phyloP scores from a whole-genome alignment of 2,888 invertebrate species.

The Drosophila dives region DNA sequence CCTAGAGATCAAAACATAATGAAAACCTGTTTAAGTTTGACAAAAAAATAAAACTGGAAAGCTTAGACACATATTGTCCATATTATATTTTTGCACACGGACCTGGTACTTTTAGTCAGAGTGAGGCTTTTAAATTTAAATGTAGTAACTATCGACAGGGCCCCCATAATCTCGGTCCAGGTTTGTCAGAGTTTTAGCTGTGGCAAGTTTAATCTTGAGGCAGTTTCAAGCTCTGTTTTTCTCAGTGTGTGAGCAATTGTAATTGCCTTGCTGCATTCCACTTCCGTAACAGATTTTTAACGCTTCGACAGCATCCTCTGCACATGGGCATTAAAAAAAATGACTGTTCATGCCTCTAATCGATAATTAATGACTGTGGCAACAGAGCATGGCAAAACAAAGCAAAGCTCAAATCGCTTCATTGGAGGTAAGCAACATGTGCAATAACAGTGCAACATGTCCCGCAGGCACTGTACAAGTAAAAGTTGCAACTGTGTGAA shows the following conservation, averaged over 20 bases:
- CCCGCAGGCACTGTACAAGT: slow-evolving; percentile 58
- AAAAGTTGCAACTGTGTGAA: slow-evolving; percentile 64
- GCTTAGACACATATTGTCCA: too few species aligned
- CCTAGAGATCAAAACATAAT: too few species aligned
- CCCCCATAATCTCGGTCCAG: too few species aligned
- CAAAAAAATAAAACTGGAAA: too few species aligned
- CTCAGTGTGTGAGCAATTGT: slow-evolving; percentile 13
- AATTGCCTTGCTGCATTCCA: slow-evolving; percentile 32
- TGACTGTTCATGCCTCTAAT: slow-evolving; percentile 64
- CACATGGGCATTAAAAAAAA: slow-evolving; percentile 26
- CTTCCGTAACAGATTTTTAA: slow-evolving; percentile 43
- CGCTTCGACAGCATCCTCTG: slow-evolving; percentile 47
- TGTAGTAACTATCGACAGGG: too few species aligned
- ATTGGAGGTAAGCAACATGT: slow-evolving; percentile 35
- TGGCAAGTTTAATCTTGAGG: neutral
- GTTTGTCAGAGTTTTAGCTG: neutral
- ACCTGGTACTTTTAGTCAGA: too few species aligned
- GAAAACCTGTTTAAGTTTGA: too few species aligned
- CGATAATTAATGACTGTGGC: slow-evolving; percentile 82
- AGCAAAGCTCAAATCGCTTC: slow-evolving; percentile 58
- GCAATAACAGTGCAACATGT: slow-evolving; percentile 20
- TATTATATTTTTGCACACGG: too few species aligned
- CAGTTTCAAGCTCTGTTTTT: neutral
- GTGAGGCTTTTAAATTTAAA: too few species aligned
- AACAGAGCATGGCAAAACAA: slow-evolving; percentile 67